Evolutionary conservation across 2,113 vertebrate species (phyloP), one percentile per base, ranked within the genome.

Genomic region (Gambusia affinis): DNA sequence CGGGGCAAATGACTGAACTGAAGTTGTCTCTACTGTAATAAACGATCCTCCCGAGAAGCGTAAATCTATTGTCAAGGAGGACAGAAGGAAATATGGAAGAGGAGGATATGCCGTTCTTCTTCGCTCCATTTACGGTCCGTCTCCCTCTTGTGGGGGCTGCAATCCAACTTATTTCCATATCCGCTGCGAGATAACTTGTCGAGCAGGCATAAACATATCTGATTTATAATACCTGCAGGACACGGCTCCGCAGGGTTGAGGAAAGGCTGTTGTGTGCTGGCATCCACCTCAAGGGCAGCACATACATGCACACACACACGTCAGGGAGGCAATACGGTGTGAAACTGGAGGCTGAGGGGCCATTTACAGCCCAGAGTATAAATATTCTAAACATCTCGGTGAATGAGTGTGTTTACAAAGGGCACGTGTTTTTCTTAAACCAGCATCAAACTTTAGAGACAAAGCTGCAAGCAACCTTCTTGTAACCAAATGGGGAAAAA

Each of bases 111-210:
- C 63, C 54, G 27, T 76, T 31, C 64, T 63, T 85, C 60, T 70
- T 85, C 42, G 19, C 85, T 88, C 90, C 91, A 87, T 91, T 82
- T 90, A 91, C 70, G 86, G 91, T 76, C 64, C 84, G 60, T 63
- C 66, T 60, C 10, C 76, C 76, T 67, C 65, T 68, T 15, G 14
- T 57, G 68, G 62, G 4, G 4, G n/a, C 79, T 33, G 64, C 79
- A 73, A 44, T 78, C 68, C 70, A 84, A 70, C 63, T 72, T 61
- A 76, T 78, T 85, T 82, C 82, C 80, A 88, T 72, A 83, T 73
- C 73, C 11, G 51, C 28, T n/a, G 69, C 47, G 47, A 67, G 78
- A 88, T 79, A 88, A 84, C 79, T 63, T 64, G 75, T 61, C 63
- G 24, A 28, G 70, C 70, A 35, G 62, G 35, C 72, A 78, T 75